These are phyloP conservation scores for Halisarca cf. caerulea DNA, from an alignment of 37 sponge, comb jelly and placozoan species.

Conservation along the genomic window DNA sequence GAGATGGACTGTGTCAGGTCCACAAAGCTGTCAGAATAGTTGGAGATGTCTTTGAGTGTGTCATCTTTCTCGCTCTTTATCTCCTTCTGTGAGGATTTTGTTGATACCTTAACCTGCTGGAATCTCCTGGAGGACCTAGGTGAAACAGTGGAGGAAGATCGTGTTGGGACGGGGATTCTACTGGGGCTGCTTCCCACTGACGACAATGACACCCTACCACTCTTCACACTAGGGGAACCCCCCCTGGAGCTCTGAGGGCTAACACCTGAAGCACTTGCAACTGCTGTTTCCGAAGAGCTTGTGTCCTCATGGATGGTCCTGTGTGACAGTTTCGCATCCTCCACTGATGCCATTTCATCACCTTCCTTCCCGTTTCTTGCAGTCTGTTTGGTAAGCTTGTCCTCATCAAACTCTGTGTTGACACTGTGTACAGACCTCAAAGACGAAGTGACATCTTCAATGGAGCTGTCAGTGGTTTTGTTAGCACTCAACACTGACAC, in stretches of 20 bases:
- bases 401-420: background rate
- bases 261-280: too few relatives aligned
- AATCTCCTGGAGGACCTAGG: too few relatives aligned
- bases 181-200: background rate
- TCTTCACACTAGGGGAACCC: background rate
- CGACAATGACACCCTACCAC: background rate
- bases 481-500: background rate
- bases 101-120: background rate
- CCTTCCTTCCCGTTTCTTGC: background rate
- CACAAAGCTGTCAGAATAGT: background rate
- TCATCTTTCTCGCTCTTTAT: background rate
- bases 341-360: background rate
- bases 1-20: background rate
- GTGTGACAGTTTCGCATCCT: background rate
- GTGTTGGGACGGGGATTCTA: background rate
- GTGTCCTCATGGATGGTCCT: background rate
- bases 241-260: background rate
- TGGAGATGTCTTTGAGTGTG: background rate
- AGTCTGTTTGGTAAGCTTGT: background rate
- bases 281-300: too few relatives aligned
- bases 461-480: background rate
- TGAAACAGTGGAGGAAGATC: background rate
- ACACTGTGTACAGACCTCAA: background rate
- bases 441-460: background rate
- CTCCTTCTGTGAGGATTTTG: background rate